Evolutionary conservation across 92 coral and sea anemone genomes (phyloP).

Genomic region (Epizoanthus illoricatus): DNA sequence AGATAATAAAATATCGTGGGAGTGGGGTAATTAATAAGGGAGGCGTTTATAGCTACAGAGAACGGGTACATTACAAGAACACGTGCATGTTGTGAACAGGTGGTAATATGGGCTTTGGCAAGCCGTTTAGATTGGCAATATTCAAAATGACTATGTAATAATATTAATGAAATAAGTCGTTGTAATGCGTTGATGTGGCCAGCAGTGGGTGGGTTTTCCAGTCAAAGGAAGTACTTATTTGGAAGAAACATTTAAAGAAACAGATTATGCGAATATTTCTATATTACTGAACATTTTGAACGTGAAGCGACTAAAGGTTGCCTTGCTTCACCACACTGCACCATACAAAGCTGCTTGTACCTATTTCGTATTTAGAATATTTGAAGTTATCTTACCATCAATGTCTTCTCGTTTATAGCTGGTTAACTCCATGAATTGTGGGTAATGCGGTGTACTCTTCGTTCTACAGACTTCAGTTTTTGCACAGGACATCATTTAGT

Average conservation of each 20-base stretch:
- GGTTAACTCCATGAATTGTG: not conserved
- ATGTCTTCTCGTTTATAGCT: slow-evolving; percentile 8
- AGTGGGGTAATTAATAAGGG: too few species aligned
- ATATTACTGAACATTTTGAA: not conserved
- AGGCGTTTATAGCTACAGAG: too few species aligned
- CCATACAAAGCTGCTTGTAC: not conserved
- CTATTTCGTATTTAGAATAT: not conserved
- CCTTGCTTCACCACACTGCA: not conserved
- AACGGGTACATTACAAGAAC: too few species aligned
- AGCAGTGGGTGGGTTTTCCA: not conserved
- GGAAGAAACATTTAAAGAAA: not conserved
- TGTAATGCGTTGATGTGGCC: slow-evolving; percentile 2
- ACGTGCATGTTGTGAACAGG: not conserved
- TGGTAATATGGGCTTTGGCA: slow-evolving; percentile 23
- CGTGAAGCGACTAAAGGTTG: not conserved
- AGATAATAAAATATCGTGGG: too few species aligned
- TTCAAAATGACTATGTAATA: not conserved
- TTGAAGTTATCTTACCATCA: slow-evolving; percentile 17
- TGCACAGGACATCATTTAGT: not conserved
- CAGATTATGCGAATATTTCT: too few species aligned
- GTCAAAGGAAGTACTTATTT: not conserved
- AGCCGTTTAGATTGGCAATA: not conserved
- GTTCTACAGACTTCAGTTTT: not conserved
- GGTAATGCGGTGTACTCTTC: not conserved
- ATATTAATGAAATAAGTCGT: slow-evolving; percentile 10